Evolutionary conservation across 2,113 vertebrate genomes (phyloP).

Genomic region (Tursiops truncatus): DNA sequence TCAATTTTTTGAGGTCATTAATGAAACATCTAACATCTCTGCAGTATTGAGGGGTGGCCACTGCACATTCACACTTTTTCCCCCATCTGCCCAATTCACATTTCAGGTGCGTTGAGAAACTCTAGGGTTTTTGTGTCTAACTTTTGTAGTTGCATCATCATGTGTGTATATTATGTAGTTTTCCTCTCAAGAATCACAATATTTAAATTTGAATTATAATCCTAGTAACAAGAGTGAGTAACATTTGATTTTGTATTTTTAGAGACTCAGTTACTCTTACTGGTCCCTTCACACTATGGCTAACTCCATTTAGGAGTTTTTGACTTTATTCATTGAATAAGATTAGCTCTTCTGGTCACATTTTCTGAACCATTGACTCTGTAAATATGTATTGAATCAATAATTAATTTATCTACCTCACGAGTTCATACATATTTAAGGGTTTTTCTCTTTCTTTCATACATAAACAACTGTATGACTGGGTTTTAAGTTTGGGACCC

Average conservation of each 20-base stretch:
- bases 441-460: neutral
- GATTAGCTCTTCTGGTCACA: neutral
- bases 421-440: slow-evolving; percentile 38
- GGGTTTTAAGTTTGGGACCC: neutral
- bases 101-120: rapidly evolving
- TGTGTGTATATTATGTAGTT: rapidly evolving
- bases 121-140: rapidly evolving
- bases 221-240: neutral
- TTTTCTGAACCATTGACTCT: slow-evolving; percentile 23
- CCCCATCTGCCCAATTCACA: rapidly evolving
- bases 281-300: neutral
- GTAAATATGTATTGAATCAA: slow-evolving; percentile 63
- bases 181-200: neutral
- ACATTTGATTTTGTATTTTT: neutral
- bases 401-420: slow-evolving; percentile 49
- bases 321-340: neutral
- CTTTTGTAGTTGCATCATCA: rapidly evolving
- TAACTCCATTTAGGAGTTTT: neutral
- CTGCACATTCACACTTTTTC: rapidly evolving
- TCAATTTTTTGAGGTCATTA: too few relatives aligned
- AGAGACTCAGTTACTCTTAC: neutral
- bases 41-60: rapidly evolving
- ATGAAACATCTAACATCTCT: rapidly evolving
- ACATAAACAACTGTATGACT: neutral
- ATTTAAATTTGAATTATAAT: neutral